Conservation (phyloP, 2,113 vertebrate species). For the Grammomys surdaster region DNA sequence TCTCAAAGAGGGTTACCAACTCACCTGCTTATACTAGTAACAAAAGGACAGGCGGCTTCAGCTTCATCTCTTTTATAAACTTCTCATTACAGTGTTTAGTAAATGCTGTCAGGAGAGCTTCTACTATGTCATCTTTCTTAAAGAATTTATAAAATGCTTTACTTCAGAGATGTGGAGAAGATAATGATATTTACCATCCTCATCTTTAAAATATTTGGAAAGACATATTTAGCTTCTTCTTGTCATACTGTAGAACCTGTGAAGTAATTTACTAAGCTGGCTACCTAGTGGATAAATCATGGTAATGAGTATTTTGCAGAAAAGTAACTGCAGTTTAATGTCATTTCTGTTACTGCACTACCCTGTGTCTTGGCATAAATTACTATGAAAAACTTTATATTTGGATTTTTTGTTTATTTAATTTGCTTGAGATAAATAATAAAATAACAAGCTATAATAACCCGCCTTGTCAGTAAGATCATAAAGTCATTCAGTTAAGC, state of each 20-base stretch:
- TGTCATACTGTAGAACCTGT: not conserved
- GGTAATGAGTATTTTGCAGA: not conserved
- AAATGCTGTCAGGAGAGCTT: not conserved
- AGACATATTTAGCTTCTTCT: not conserved
- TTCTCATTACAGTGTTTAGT: not conserved
- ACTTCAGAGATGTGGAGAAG: slow-evolving; percentile 19
- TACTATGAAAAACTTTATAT: not conserved
- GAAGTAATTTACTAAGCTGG: not conserved
- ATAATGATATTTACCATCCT: not conserved
- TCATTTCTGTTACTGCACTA: not conserved
- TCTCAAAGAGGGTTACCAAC: not conserved
- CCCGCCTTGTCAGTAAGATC: not conserved
- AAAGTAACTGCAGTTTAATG: slow-evolving; percentile 46
- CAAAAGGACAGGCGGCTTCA: not conserved
- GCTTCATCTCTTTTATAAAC: not conserved
- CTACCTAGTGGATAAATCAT: slow-evolving; percentile 19
- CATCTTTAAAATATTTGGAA: not conserved
- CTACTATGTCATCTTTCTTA: slow-evolving; percentile 22
- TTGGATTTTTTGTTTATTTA: slow-evolving; percentile 23
- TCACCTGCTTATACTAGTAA: not conserved
- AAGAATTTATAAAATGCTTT: slow-evolving; percentile 24
- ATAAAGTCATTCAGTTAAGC: not conserved
- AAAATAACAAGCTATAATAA: slow-evolving; percentile 28
- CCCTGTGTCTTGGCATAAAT: not conserved
- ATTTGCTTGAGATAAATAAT: slow-evolving; percentile 46